Evolutionary conservation across 2,888 invertebrate genomes (phyloP), one percentile per base, ranked within the genome.

Genomic region (Leptinotarsa peninsularis): DNA sequence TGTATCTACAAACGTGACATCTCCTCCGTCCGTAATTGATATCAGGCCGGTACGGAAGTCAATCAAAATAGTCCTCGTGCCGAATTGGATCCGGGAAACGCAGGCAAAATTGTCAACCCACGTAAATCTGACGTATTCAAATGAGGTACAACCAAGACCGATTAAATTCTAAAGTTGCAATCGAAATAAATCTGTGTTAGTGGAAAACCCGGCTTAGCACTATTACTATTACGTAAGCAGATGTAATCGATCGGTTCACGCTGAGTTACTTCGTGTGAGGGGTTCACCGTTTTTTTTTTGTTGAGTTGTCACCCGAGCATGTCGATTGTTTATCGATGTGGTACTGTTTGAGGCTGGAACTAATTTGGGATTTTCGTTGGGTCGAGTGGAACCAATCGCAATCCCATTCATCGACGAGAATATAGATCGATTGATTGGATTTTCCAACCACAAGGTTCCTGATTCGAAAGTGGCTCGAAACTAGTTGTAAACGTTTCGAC

Each of bases 201-300:
- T 15, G 58, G 58, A 58, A 58, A 14, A 14, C 21, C 58, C 58
- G 14, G 58, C 14, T 15, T 23, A 58, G 14, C 14, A 58, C 21
- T 15, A 58, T 23, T 23, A 58, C 15, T 58, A 58, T 58, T 58
- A 58, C 58, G 58, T 58, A 58, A 58, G 58, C 58, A 58, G 58
- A 58, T 58, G 13, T 58, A 58, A 58, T 58, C 58, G 58, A 58
- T 58, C 58, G 18, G 58, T 58, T 58, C 23, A 58, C 58, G 58
- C 23, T 58, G 4, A 2, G 27, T 23, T 21, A 4, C 21, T 58
- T 27, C 23, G 58, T 23, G 21, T 18, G 43, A 58, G 58, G 58
- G 58, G 23, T 58, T 58, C 15, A 58, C 58, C 21, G 58, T 23
- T 58, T 58, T 58, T 58, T 58, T 23, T 58, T 23, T 58, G 23